phyloP scores from a whole-genome alignment of 2,797 vertebrate species.

The Gastrophryne carolinensis region DNA sequence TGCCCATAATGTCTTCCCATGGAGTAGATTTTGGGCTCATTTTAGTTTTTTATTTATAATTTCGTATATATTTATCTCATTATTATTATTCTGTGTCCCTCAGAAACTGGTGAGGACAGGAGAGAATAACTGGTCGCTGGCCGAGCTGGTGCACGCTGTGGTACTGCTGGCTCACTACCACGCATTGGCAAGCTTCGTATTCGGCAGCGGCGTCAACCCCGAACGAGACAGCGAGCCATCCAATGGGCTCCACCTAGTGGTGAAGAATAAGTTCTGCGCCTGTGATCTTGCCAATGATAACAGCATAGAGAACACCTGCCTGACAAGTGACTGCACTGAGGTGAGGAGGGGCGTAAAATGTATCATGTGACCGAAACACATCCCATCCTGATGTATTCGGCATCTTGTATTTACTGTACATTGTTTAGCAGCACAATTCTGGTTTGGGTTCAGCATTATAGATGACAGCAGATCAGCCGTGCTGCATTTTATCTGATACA shows the following conservation, averaged over 20 bases:
- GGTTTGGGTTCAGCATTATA: no score
- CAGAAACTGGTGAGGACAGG: conserved; percentile 83
- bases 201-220: conserved; percentile 81
- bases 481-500: no score
- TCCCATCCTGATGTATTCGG: background rate
- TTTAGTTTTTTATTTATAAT: background rate
- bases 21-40: no score
- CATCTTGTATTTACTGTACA: background rate
- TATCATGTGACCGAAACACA: no score
- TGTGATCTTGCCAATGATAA: conserved; percentile 79
- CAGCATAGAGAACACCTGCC: conserved; percentile 73
- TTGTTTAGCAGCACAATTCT: no score
- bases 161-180: conserved; percentile 81
- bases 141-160: conserved; percentile 81
- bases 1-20: no score
- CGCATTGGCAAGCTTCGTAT: conserved; percentile 80
- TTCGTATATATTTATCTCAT: background rate
- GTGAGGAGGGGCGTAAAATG: conserved; percentile 61
- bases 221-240: conserved; percentile 71
- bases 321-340: conserved; percentile 70
- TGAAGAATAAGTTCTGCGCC: conserved; percentile 74
- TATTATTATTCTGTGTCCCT: background rate
- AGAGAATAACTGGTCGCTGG: conserved; percentile 83
- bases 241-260: conserved; percentile 69
- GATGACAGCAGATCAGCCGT: no score